Conservation (phyloP, 2,888 invertebrate genomes). For the Falcaria lacertinaria region DNA sequence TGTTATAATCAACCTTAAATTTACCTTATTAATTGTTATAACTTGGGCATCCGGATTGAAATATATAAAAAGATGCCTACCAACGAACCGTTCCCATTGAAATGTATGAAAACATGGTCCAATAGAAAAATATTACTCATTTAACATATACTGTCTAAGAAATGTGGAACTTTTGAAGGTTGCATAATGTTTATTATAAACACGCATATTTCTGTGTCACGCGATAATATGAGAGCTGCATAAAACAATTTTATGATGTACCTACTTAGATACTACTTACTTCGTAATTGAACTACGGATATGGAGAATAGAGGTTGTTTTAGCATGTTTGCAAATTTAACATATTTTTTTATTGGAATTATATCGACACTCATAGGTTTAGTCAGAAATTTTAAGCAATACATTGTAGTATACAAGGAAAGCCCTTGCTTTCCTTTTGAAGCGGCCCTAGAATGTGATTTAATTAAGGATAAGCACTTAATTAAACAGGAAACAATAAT, state of each 20-base stretch:
- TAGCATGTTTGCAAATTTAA: constrained; percentile 9
- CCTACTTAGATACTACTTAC: neutral
- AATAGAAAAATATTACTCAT: constrained; percentile 4
- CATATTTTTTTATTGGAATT: constrained; percentile 17
- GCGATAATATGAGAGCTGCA: neutral
- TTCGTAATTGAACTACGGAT: neutral
- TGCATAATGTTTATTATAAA: neutral
- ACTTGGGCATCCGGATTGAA: too few relatives aligned
- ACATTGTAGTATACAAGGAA: constrained; percentile 18
- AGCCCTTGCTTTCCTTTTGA: neutral
- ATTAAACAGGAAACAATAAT: neutral
- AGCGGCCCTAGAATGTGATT: neutral
- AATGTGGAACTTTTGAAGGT: neutral
- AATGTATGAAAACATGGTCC: neutral
- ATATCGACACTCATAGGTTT: constrained; percentile 24
- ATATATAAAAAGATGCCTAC: too few relatives aligned
- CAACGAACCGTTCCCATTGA: too few relatives aligned
- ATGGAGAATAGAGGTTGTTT: neutral
- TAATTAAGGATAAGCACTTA: neutral
- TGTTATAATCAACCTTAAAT: too few relatives aligned
- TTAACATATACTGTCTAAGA: neutral
- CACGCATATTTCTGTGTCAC: neutral
- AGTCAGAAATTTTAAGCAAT: constrained; percentile 33
- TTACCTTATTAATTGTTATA: too few relatives aligned
- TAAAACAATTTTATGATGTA: neutral